Percentiles rank a stretch among this genome's conserved stretches.
phyloP scores from a whole-genome alignment of 2,113 vertebrate genomes.

The Redunca redunca region DNA sequence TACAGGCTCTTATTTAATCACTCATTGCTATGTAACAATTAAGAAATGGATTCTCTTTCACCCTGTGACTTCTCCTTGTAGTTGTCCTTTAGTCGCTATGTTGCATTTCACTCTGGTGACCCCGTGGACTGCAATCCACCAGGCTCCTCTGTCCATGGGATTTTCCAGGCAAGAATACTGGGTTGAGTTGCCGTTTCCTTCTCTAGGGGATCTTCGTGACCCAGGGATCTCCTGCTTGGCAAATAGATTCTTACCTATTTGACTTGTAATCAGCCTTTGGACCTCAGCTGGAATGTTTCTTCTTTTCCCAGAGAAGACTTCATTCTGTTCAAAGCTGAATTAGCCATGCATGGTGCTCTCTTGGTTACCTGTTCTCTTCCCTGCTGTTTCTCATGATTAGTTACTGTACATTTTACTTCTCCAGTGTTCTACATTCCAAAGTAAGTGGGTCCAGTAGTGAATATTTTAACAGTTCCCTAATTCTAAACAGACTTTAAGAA shows the following conservation, averaged over 20 bases:
- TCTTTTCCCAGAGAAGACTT: neutral
- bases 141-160: neutral
- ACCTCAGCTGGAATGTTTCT: neutral
- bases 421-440: neutral
- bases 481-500: neutral
- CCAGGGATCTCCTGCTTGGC: neutral
- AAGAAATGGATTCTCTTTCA: neutral
- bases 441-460: neutral
- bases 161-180: neutral
- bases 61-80: neutral
- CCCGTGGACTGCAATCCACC: neutral
- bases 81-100: neutral
- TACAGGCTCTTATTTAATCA: slow-evolving; percentile 66
- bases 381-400: neutral
- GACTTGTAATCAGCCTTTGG: neutral
- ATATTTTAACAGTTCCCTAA: neutral
- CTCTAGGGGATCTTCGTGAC: neutral
- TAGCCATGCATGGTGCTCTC: accelerated
- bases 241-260: neutral
- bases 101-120: neutral
- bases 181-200: neutral
- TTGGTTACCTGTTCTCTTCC: neutral
- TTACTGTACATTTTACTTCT: neutral
- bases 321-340: neutral
- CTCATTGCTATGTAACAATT: slow-evolving; percentile 47